Percentiles rank a stretch among this genome's conserved stretches.
Conservation (phyloP, 1,140 invertebrate species). For the Wasmannia auropunctata region DNA sequence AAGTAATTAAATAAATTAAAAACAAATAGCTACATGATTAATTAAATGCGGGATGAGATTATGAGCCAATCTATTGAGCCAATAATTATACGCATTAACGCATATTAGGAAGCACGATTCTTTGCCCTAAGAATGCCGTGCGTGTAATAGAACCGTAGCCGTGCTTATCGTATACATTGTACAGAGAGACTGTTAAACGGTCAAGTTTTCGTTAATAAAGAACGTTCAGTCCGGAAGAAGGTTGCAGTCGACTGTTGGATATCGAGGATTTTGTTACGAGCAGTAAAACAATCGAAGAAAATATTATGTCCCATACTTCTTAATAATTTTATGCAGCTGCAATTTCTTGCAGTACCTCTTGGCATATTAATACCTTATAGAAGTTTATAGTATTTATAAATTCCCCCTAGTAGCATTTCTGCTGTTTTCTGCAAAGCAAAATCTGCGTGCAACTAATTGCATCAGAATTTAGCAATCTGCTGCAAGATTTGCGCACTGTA, state of each 20-base stretch:
- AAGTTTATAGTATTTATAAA: conserved; percentile 10
- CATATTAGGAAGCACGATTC: conserved; percentile 63
- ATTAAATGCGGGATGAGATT: conserved; percentile 23
- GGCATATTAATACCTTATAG: neutral
- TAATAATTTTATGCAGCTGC: neutral
- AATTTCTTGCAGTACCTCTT: neutral
- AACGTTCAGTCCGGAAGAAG: conserved; percentile 46
- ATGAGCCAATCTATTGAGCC: neutral
- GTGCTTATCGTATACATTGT: conserved; percentile 53
- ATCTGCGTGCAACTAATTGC: no score
- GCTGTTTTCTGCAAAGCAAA: no score
- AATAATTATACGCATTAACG: conserved; percentile 51
- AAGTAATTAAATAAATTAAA: neutral
- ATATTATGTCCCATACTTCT: neutral
- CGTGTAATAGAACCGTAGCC: conserved; percentile 49
- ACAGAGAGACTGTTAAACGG: conserved; percentile 63
- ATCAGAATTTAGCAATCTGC: no score
- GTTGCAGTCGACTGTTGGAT: conserved; percentile 38
- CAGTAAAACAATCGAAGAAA: conserved; percentile 25
- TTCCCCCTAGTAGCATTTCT: neutral
- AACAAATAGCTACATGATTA: neutral
- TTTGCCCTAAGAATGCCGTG: conserved; percentile 32
- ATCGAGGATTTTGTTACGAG: conserved; percentile 59
- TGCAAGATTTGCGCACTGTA: no score
- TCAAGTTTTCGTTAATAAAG: conserved; percentile 66